A percentile compares a stretch with the other conserved stretches of the same genome.
Evolutionary conservation across 2,113 vertebrate genomes (phyloP).

Genomic region (Seriola aureovittata): DNA sequence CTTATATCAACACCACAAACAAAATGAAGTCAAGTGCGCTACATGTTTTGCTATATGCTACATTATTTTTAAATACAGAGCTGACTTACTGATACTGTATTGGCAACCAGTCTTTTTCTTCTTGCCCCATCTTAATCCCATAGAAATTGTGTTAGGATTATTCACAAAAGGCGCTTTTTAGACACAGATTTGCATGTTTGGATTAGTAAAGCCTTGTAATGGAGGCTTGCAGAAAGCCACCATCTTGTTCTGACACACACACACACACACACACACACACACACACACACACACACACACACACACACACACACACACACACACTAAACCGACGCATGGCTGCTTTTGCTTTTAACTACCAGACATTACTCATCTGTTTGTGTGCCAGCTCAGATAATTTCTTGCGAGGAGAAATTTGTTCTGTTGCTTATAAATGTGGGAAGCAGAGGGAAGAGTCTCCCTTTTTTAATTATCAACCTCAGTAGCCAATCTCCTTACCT

Average conservation of each 20-base stretch:
- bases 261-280: too few relatives aligned
- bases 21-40: neutral
- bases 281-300: too few relatives aligned
- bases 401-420: conserved; percentile 58
- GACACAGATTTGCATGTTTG: conserved; percentile 70
- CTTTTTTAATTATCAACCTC: conserved; percentile 69
- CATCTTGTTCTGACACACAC: conserved; percentile 47
- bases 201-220: conserved; percentile 73
- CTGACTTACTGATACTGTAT: conserved; percentile 25
- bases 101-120: conserved; percentile 41
- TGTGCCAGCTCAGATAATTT: conserved; percentile 66
- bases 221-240: conserved; percentile 46
- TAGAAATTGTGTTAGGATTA: conserved; percentile 57
- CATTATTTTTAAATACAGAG: conserved; percentile 19
- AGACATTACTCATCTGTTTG: conserved; percentile 53
- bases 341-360: conserved; percentile 56
- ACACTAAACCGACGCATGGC: conserved; percentile 36
- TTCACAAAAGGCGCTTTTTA: conserved; percentile 60
- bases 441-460: conserved; percentile 41
- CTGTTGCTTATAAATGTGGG: conserved; percentile 57
- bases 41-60: neutral
- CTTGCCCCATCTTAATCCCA: conserved; percentile 38
- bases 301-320: too few relatives aligned
- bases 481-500: conserved; percentile 53
- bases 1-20: neutral